phyloP scores from a whole-genome alignment of 2,888 invertebrate species.

The Hydriomena furcata region DNA sequence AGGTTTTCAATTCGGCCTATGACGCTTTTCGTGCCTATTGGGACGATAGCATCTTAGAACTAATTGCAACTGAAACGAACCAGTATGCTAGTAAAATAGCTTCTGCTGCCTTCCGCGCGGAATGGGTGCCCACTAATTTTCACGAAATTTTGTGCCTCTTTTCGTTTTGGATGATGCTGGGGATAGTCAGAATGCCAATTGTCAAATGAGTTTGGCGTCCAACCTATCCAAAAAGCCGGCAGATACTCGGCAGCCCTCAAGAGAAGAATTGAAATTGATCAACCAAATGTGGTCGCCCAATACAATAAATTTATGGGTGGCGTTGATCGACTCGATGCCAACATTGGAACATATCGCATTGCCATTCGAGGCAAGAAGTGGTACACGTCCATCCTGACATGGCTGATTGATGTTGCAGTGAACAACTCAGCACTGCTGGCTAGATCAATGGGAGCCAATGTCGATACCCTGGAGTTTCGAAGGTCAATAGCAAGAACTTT shows the following conservation, averaged over 20 bases:
- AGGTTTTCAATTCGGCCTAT: neutral
- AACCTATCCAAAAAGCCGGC: conserved; percentile 5
- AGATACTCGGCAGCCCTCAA: conserved; percentile 7
- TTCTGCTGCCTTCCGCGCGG: neutral
- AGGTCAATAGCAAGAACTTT: neutral
- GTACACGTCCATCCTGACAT: conserved; percentile 27
- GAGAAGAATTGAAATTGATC: conserved; percentile 3
- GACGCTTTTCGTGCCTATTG: conserved; percentile 5
- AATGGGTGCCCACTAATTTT: conserved; percentile 2
- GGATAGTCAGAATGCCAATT: conserved; percentile 1
- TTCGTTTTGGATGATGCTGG: conserved; percentile 11
- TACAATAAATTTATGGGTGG: conserved; percentile 35
- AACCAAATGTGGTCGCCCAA: conserved; percentile 26
- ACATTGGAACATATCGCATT: conserved; percentile 36
- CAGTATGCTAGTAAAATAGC: neutral
- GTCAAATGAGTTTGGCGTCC: conserved; percentile 10
- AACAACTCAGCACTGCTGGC: conserved; percentile 17
- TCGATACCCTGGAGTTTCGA: conserved; percentile 6
- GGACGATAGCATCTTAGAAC: conserved; percentile 1
- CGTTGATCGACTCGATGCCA: conserved; percentile 34
- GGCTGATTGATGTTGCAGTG: conserved; percentile 31
- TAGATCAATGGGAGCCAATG: neutral
- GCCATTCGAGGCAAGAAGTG: conserved; percentile 37
- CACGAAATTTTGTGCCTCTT: conserved; percentile 8
- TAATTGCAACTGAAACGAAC: neutral